phyloP scores from a whole-genome alignment of 2,113 vertebrate species.

The Trochalopteron elliotii region DNA sequence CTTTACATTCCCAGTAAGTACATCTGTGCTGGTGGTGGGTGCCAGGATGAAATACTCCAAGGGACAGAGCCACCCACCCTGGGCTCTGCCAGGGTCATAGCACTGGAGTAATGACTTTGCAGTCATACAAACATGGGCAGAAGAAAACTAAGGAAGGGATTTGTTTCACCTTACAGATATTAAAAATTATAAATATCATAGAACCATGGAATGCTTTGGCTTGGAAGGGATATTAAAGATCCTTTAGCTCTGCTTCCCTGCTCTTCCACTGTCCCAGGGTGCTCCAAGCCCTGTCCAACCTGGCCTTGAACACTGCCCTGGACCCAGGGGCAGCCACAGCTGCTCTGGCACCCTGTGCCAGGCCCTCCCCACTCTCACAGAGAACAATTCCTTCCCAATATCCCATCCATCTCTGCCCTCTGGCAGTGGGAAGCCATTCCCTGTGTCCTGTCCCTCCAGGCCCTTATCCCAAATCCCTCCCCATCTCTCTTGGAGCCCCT shows the following conservation, averaged over 20 bases:
- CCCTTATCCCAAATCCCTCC: accelerated
- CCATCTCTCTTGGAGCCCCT: neutral
- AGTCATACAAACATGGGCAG: accelerated
- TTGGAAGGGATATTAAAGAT: neutral
- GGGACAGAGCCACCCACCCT: neutral
- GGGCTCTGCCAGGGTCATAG: neutral
- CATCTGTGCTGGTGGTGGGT: neutral
- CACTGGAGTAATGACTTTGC: neutral
- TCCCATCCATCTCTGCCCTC: accelerated
- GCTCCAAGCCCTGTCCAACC: accelerated
- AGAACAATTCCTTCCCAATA: neutral
- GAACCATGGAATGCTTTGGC: neutral
- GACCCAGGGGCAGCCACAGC: neutral
- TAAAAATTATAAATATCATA: neutral
- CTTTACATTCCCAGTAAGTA: neutral
- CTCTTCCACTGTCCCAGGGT: accelerated
- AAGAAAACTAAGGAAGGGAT: neutral
- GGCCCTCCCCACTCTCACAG: accelerated
- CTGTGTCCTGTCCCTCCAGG: accelerated
- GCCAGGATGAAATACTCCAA: neutral
- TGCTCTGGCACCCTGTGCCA: neutral
- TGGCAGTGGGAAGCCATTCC: neutral
- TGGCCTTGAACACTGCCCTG: accelerated
- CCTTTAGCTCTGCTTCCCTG: neutral
- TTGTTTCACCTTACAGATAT: neutral